Percentiles rank a stretch among this genome's conserved stretches.
Conservation (phyloP, 2,113 vertebrate species). For the Diglossa brunneiventris region DNA sequence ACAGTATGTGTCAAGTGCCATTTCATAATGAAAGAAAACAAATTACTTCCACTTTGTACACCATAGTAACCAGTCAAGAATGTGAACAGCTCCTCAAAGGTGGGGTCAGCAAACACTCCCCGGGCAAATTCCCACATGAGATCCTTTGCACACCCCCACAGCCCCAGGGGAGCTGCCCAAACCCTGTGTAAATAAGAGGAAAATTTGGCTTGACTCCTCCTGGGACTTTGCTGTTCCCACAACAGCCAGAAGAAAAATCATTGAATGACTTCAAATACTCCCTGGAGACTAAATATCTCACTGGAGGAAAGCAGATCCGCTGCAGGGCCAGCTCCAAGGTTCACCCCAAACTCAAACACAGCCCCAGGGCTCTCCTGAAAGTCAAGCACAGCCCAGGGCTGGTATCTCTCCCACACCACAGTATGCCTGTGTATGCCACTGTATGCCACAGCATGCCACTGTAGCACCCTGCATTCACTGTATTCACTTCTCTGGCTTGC, state of each 20-base stretch:
- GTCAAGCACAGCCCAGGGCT: not conserved
- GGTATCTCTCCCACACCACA: not conserved
- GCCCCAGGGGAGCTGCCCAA: not conserved
- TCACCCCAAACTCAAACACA: not conserved
- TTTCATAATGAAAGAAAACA: not conserved
- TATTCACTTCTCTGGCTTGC: not conserved
- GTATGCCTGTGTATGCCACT: fast-evolving
- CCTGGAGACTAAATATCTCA: not conserved
- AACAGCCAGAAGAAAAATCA: not conserved
- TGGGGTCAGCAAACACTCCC: not conserved
- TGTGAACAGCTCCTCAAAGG: not conserved
- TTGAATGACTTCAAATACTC: not conserved
- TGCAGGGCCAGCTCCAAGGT: not conserved
- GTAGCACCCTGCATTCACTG: no score
- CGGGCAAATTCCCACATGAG: fast-evolving
- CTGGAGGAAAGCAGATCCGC: not conserved
- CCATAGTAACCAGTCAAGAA: not conserved
- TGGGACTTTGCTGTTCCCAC: not conserved
- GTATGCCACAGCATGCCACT: no score
- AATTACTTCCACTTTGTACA: not conserved
- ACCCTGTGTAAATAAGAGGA: not conserved
- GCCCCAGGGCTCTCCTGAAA: not conserved
- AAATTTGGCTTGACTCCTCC: not conserved
- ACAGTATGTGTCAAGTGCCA: not conserved
- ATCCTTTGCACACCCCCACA: fast-evolving